Conservation (phyloP, 2,113 vertebrate genomes). For the Prinia subflava region DNA sequence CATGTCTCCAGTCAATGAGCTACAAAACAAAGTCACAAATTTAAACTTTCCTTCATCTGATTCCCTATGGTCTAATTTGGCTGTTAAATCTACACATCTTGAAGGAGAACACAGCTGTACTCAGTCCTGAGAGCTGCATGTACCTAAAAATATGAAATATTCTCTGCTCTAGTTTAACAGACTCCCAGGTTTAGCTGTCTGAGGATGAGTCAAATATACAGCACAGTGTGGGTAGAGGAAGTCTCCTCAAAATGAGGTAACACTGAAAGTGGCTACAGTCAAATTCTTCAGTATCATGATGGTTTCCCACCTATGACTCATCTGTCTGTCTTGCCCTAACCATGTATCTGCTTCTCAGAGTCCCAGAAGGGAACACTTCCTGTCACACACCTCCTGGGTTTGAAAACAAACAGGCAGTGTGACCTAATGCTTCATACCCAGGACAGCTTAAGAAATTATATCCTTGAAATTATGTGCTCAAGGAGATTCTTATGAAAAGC, state of each 20-base stretch:
- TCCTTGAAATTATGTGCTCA: neutral
- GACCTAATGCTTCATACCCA: neutral
- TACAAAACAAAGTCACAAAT: neutral
- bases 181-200: neutral
- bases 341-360: neutral
- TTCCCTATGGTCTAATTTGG: neutral
- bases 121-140: neutral
- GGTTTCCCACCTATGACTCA: slow-evolving; percentile 9
- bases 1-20: neutral
- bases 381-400: neutral
- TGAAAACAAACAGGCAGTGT: neutral
- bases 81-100: neutral
- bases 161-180: neutral
- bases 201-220: neutral
- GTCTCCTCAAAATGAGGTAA: neutral
- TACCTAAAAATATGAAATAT: neutral
- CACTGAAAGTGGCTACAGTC: neutral
- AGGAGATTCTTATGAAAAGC: neutral
- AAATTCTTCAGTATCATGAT: neutral
- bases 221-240: neutral
- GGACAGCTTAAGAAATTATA: neutral
- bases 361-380: neutral
- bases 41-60: neutral
- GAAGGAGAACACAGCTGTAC: neutral
- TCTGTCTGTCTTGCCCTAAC: neutral